These are phyloP conservation scores for Ochropleura plecta DNA, from an alignment of 2,888 invertebrate genomes.

Conservation along the genomic window DNA sequence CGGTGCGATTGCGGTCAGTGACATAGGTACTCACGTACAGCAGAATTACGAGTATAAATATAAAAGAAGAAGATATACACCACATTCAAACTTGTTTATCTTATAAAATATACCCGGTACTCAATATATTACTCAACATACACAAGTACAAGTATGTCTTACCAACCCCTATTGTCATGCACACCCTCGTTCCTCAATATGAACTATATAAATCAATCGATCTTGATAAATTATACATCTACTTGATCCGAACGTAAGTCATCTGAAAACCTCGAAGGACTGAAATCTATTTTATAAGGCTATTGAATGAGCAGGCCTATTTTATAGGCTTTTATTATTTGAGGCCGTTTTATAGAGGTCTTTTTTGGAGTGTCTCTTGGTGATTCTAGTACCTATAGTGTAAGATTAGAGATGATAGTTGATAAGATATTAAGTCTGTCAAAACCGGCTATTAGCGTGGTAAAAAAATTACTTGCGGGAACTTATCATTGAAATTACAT, in stretches of 20 bases:
- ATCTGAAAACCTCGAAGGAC: constrained; percentile 25
- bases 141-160: background rate
- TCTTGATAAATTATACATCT: constrained; percentile 43
- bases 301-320: constrained; percentile 8
- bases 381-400: background rate
- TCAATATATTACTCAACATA: constrained; percentile 7
- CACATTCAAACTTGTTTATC: constrained; percentile 5
- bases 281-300: constrained; percentile 34
- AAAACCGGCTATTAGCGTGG: background rate
- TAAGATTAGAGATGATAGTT: background rate
- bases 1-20: no score
- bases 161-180: constrained; percentile 11
- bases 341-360: background rate
- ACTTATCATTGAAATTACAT: no score
- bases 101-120: background rate
- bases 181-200: constrained; percentile 3
- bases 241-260: constrained; percentile 41
- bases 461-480: no score
- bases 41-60: no score
- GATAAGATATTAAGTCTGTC: background rate
- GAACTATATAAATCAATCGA: constrained; percentile 39
- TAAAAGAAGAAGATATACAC: no score
- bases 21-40: no score
- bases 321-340: constrained; percentile 30
- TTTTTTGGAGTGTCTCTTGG: background rate